A percentile compares a stretch with the other conserved stretches of the same genome.
These are phyloP conservation scores for Elanus axillaris DNA, from an alignment of 2,113 vertebrate genomes.

Conservation along the genomic window DNA sequence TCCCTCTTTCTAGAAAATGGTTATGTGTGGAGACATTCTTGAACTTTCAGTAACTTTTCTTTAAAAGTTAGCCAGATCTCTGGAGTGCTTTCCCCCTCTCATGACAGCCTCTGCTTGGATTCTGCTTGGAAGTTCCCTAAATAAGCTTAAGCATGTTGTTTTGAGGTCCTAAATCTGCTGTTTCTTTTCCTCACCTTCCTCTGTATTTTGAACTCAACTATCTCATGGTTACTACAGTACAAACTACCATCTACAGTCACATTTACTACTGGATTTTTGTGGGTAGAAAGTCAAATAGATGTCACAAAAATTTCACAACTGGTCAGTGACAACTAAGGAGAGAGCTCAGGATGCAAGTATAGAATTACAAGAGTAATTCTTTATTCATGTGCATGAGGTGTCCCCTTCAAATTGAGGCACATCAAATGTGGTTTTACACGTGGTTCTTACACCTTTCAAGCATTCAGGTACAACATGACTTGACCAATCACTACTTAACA, in stretches of 20 bases:
- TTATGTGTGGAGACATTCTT: background rate
- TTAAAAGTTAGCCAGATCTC: background rate
- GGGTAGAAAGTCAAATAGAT: background rate
- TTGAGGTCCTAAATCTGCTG: background rate
- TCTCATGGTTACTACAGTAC: background rate
- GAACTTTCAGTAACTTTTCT: background rate
- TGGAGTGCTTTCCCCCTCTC: background rate
- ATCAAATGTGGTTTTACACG: background rate
- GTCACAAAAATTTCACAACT: background rate
- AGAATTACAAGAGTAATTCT: background rate
- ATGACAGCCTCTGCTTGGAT: background rate
- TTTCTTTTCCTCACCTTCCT: background rate
- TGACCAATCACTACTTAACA: background rate
- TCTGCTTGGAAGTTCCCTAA: background rate
- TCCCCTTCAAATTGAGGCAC: background rate
- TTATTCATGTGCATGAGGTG: background rate
- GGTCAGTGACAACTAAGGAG: fast-evolving
- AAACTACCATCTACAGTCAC: background rate
- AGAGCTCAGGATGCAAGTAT: background rate
- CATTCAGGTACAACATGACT: background rate
- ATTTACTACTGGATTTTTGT: background rate
- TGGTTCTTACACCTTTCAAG: background rate
- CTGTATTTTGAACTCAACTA: background rate
- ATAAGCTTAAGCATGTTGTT: background rate
- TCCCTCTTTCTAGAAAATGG: background rate